Percentiles rank a stretch among this genome's conserved stretches.
These are phyloP conservation scores for Zelostemma sp. DNA, from an alignment of 1,140 invertebrate species.

Conservation along the genomic window DNA sequence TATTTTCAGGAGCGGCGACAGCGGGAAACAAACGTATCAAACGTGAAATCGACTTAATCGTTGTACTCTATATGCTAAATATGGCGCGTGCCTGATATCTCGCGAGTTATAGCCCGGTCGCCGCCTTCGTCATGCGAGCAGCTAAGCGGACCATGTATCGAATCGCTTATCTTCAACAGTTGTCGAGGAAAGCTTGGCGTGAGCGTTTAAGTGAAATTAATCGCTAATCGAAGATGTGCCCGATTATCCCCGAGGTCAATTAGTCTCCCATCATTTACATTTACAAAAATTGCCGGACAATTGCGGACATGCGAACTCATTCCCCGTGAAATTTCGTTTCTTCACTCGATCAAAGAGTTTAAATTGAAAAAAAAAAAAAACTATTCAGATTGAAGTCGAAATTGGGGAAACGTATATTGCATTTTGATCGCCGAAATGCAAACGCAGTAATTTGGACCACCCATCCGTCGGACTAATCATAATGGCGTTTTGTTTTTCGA, in stretches of 20 bases:
- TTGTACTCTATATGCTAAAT: constrained; percentile 69
- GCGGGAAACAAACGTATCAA: constrained; percentile 46
- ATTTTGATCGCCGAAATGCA: constrained; percentile 35
- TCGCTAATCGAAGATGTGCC: constrained; percentile 42
- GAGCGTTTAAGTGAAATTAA: constrained; percentile 46
- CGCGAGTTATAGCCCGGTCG: constrained; percentile 63
- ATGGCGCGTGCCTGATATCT: constrained; percentile 57
- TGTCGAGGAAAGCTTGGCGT: constrained; percentile 34
- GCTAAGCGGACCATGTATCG: constrained; percentile 43
- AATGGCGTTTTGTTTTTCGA: constrained; percentile 65
- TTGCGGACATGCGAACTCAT: too few relatives aligned
- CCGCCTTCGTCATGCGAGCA: constrained; percentile 67
- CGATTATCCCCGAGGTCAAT: constrained; percentile 36
- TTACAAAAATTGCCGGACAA: too few relatives aligned
- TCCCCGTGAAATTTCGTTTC: too few relatives aligned
- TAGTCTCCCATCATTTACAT: constrained; percentile 25
- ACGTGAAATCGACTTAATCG: constrained; percentile 62
- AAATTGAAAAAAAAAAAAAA: too few relatives aligned
- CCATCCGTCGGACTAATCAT: constrained; percentile 63
- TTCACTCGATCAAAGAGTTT: too few relatives aligned
- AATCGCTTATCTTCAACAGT: constrained; percentile 60
- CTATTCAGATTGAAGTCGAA: not conserved
- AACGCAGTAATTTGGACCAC: constrained; percentile 65
- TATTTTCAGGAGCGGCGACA: constrained; percentile 36
- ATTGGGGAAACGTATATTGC: constrained; percentile 9